Evolutionary conservation across 2,888 invertebrate species (phyloP).

Genomic region (Agonopterix arenella): DNA sequence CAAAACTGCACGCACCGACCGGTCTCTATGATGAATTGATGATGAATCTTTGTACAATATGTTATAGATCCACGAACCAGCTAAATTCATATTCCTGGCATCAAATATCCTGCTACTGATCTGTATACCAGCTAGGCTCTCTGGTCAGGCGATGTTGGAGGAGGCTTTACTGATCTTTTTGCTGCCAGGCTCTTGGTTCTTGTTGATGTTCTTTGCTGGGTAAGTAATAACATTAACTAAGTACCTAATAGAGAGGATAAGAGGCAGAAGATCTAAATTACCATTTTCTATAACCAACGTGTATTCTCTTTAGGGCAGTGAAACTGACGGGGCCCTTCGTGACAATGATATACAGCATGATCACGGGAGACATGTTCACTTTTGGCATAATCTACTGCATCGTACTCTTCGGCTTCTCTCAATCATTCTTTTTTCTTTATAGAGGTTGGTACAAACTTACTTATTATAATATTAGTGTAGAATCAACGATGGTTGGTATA

Average conservation of each 20-base stretch:
- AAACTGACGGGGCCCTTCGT: conserved; percentile 98
- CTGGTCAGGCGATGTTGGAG: conserved; percentile 86
- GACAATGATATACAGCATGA: conserved; percentile 99
- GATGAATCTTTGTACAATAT: neutral
- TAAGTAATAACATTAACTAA: conserved; percentile 49
- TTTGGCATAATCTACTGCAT: conserved; percentile 98
- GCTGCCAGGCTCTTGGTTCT: conserved; percentile 97
- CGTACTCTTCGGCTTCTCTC: conserved; percentile 96
- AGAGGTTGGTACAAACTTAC: conserved; percentile 74
- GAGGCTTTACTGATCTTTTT: conserved; percentile 95
- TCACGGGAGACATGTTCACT: conserved; percentile 98
- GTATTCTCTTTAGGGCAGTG: conserved; percentile 82
- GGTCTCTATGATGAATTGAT: too few relatives aligned
- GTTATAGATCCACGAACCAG: conserved; percentile 92
- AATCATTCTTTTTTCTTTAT: conserved; percentile 96
- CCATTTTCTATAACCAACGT: too few relatives aligned
- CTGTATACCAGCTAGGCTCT: conserved; percentile 91
- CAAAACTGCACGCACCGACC: too few relatives aligned
- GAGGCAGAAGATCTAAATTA: too few relatives aligned
- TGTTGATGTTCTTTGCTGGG: conserved; percentile 99
- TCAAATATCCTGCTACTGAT: conserved; percentile 93
- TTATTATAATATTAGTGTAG: neutral
- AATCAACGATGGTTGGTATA: too few relatives aligned
- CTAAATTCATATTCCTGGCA: conserved; percentile 94
- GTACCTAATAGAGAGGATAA: neutral